phyloP scores from a whole-genome alignment of 2,797 vertebrate genomes.

The Pseudomugil tenellus region DNA sequence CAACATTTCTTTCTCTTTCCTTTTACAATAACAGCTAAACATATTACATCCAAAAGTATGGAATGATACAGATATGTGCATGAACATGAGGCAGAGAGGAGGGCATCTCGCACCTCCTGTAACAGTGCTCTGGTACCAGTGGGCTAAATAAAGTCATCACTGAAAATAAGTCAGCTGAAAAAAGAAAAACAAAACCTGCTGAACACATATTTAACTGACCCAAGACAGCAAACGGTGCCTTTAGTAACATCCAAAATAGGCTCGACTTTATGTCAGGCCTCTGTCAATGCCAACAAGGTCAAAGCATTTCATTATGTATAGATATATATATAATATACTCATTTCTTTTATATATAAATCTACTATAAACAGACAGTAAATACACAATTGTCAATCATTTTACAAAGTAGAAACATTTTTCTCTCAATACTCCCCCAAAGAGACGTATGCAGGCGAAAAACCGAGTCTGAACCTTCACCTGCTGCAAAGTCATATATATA shows the following conservation, averaged over 20 bases:
- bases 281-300: conserved; percentile 78
- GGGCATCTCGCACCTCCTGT: conserved; percentile 18
- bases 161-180: conserved; percentile 53
- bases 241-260: conserved; percentile 61
- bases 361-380: conserved; percentile 89
- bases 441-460: conserved; percentile 44
- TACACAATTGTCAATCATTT: conserved; percentile 85
- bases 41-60: background rate
- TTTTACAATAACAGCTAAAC: conserved; percentile 4
- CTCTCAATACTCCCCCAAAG: conserved; percentile 47
- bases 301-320: conserved; percentile 76
- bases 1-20: background rate
- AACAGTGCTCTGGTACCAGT: conserved; percentile 44
- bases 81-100: conserved; percentile 16
- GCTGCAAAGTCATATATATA: conserved; percentile 73
- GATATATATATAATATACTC: conserved; percentile 83
- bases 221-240: conserved; percentile 67
- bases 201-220: conserved; percentile 48
- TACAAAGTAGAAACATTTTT: conserved; percentile 86
- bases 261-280: conserved; percentile 48
- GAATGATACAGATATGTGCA: conserved; percentile 37
- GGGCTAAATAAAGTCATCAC: conserved; percentile 45
- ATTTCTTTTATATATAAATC: conserved; percentile 88
- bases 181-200: conserved; percentile 59
- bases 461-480: conserved; percentile 46